Conservation (phyloP, 2,888 invertebrate genomes). For the Polymixis lichenea region DNA sequence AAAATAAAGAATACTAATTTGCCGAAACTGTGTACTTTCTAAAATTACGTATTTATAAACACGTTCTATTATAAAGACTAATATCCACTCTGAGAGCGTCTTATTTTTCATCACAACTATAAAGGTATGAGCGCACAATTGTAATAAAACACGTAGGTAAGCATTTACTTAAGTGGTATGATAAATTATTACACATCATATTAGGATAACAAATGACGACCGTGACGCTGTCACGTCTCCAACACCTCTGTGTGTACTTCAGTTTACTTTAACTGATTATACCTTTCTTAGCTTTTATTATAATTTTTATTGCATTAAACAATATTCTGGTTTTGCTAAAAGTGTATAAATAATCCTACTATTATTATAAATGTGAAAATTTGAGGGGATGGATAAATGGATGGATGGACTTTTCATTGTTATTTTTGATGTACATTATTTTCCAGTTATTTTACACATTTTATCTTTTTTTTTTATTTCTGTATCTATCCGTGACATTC, state of each 20-base stretch:
- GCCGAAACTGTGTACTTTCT: not conserved
- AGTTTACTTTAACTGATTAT: constrained; percentile 30
- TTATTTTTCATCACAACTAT: constrained; percentile 23
- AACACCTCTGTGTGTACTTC: constrained; percentile 30
- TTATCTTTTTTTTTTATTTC: no score
- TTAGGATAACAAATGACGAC: constrained; percentile 51
- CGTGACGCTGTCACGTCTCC: constrained; percentile 31
- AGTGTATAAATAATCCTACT: not conserved
- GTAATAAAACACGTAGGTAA: constrained; percentile 24
- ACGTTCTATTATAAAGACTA: constrained; percentile 5
- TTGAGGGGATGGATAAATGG: no score
- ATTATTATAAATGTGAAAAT: no score
- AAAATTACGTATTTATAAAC: constrained; percentile 10
- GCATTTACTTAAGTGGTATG: constrained; percentile 46
- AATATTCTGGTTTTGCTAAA: not conserved
- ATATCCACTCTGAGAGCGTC: not conserved
- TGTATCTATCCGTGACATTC: no score
- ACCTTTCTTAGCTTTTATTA: not conserved
- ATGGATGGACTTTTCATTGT: no score
- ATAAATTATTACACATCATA: constrained; percentile 54
- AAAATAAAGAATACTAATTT: not conserved
- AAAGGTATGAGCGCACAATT: constrained; percentile 30
- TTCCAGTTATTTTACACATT: no score
- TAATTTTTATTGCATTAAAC: not conserved
- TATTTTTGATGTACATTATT: no score